Conservation (phyloP, 2,113 vertebrate genomes). For the Chloropsis cyanopogon region DNA sequence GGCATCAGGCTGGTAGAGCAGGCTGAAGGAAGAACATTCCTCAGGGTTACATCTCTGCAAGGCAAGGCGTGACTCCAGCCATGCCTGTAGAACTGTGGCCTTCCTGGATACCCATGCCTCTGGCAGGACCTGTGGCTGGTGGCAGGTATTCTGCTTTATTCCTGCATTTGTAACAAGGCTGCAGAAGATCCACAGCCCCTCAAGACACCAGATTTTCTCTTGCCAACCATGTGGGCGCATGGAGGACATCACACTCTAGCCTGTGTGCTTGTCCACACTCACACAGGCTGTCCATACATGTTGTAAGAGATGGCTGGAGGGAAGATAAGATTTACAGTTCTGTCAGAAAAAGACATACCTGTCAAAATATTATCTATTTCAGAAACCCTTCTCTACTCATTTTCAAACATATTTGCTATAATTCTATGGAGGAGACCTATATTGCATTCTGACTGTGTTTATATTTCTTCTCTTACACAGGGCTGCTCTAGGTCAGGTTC, state of each 20-base stretch:
- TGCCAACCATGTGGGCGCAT: neutral
- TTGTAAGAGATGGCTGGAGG: neutral
- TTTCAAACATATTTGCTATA: neutral
- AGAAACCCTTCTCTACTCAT: neutral
- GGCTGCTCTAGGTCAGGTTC: neutral
- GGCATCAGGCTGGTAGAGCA: neutral
- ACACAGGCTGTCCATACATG: neutral
- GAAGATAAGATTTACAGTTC: neutral
- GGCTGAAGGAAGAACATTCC: neutral
- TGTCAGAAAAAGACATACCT: neutral
- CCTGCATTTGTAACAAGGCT: neutral
- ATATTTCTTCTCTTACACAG: neutral
- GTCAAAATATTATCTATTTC: neutral
- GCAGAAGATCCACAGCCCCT: neutral
- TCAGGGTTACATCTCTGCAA: neutral
- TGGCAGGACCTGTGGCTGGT: neutral
- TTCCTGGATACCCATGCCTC: neutral
- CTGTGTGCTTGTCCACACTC: neutral
- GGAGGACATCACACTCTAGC: neutral
- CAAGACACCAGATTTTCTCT: neutral
- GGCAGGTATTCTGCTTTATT: neutral
- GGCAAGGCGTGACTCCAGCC: neutral
- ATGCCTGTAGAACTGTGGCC: neutral
- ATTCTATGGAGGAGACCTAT: neutral
- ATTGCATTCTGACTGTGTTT: neutral